Evolutionary conservation across 2,888 invertebrate genomes (phyloP).

Genomic region (Bruchidius siliquastri): DNA sequence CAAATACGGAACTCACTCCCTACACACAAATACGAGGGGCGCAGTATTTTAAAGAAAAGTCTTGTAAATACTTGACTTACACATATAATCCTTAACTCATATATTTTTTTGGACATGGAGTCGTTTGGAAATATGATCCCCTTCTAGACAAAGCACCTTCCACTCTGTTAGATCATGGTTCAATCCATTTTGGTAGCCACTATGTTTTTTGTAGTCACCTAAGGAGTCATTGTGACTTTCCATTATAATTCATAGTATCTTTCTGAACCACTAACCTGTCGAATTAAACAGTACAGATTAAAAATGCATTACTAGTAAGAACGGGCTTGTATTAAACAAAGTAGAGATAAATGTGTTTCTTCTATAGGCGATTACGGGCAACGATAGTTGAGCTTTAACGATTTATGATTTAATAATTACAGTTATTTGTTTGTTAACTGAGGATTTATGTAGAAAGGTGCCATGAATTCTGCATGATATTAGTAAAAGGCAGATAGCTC

Average conservation of each 20-base stretch:
- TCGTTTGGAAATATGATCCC: too few relatives aligned
- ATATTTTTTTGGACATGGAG: too few relatives aligned
- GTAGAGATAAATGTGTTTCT: neutral
- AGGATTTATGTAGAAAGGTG: neutral
- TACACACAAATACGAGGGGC: too few relatives aligned
- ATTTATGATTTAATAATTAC: neutral
- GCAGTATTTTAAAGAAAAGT: too few relatives aligned
- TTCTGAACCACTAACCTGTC: neutral
- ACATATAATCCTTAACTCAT: too few relatives aligned
- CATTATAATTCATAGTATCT: neutral
- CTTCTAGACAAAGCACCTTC: neutral
- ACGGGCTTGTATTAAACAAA: neutral
- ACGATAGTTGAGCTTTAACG: neutral
- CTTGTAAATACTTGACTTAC: too few relatives aligned
- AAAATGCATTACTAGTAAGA: neutral
- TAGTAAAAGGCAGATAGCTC: neutral
- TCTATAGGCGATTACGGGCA: neutral
- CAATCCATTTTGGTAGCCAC: neutral
- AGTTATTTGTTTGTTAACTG: neutral
- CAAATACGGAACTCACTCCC: too few relatives aligned
- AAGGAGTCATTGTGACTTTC: neutral
- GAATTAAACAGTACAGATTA: neutral
- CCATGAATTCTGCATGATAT: neutral
- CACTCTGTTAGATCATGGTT: neutral
- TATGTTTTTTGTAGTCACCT: neutral